phyloP scores from a whole-genome alignment of 1,140 invertebrate species.

The Leucophenga varia region DNA sequence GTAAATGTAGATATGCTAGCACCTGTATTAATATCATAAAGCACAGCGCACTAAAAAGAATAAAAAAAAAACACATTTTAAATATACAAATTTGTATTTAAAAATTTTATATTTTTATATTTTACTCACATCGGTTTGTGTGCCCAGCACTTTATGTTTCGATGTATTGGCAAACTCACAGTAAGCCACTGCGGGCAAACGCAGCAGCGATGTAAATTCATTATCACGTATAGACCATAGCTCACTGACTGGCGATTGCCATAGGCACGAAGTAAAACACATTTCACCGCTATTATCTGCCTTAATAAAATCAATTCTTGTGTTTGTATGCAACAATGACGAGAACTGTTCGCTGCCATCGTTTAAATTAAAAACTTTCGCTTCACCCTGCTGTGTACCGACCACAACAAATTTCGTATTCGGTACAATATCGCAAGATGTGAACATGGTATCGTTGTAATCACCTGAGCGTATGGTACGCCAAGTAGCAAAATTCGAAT shows the following conservation, averaged over 20 bases:
- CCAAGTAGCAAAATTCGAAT: constrained; percentile 86
- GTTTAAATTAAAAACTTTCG: constrained; percentile 82
- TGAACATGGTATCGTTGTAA: constrained; percentile 75
- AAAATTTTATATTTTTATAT: too few species aligned
- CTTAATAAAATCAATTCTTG: constrained; percentile 73
- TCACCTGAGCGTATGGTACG: constrained; percentile 76
- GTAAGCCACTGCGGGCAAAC: constrained; percentile 82
- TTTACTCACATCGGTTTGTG: constrained; percentile 72
- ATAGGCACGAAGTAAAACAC: constrained; percentile 82
- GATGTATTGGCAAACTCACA: constrained; percentile 88
- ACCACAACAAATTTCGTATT: constrained; percentile 79
- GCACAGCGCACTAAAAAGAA: constrained; percentile 62
- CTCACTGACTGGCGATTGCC: constrained; percentile 78
- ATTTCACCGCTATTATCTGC: constrained; percentile 71
- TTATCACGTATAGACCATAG: constrained; percentile 77
- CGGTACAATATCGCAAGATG: constrained; percentile 67
- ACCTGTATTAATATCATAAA: constrained; percentile 89
- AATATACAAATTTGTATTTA: constrained; percentile 28
- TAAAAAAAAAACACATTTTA: constrained; percentile 6
- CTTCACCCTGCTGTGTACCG: constrained; percentile 84
- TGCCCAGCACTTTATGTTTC: constrained; percentile 84
- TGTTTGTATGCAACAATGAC: constrained; percentile 80
- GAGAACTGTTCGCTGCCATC: constrained; percentile 76
- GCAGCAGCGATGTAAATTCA: constrained; percentile 71
- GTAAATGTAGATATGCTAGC: constrained; percentile 72